phyloP scores from a whole-genome alignment of 92 coral and sea anemone species.

The Virgularia gustaviana region DNA sequence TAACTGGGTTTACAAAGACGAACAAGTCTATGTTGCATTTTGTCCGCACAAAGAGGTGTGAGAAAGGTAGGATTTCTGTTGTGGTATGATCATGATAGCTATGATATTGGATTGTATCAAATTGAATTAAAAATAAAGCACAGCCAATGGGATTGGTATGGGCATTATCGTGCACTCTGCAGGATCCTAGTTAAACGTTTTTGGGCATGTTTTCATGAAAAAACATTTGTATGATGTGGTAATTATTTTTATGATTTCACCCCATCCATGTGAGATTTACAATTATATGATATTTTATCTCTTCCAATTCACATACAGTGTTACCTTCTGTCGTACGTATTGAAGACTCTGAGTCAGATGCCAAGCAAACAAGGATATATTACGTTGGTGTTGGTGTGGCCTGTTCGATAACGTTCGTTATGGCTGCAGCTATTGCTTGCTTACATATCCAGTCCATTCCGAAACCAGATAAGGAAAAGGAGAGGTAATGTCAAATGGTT shows the following conservation, averaged over 20 bases:
- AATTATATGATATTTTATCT: not conserved
- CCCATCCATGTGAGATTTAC: too few species aligned
- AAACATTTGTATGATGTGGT: too few species aligned
- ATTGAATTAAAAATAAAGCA: too few species aligned
- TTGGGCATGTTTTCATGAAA: too few species aligned
- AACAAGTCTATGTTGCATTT: constrained; percentile 52
- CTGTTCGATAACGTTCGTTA: constrained; percentile 74
- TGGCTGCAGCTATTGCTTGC: constrained; percentile 88
- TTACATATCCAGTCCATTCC: constrained; percentile 94
- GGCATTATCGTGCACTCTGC: too few species aligned
- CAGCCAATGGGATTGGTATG: too few species aligned
- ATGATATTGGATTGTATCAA: too few species aligned
- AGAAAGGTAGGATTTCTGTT: too few species aligned
- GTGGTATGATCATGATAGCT: too few species aligned
- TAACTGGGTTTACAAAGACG: constrained; percentile 39
- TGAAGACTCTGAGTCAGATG: constrained; percentile 43
- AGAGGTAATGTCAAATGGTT: constrained; percentile 64
- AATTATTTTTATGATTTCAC: too few species aligned
- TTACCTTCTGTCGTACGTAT: constrained; percentile 27
- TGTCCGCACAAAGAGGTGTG: constrained; percentile 70
- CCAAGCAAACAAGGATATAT: constrained; percentile 70
- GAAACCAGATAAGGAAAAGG: constrained; percentile 61
- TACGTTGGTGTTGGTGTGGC: constrained; percentile 95
- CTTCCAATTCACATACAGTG: not conserved
- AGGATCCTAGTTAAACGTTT: too few species aligned